Percentiles rank a stretch among this genome's conserved stretches.
Evolutionary conservation across 2,888 invertebrate species (phyloP).

Genomic region (Polyommatus iphigenia): DNA sequence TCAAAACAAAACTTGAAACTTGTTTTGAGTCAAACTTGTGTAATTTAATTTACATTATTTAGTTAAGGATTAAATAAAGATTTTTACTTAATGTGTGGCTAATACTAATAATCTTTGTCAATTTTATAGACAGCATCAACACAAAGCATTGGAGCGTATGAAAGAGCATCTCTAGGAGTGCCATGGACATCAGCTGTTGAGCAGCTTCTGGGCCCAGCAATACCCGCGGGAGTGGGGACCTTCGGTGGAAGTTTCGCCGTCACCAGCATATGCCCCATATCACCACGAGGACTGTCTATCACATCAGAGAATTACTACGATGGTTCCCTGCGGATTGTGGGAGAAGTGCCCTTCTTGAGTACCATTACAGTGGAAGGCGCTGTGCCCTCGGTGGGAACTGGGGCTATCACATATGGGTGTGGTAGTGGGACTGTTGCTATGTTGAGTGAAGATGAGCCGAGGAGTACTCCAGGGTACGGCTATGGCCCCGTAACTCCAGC

Average conservation of each 20-base stretch:
- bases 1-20: not conserved
- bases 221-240: constrained; percentile 10
- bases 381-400: constrained; percentile 46
- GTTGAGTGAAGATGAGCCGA: constrained; percentile 33
- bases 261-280: constrained; percentile 48
- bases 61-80: no score
- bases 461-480: not conserved
- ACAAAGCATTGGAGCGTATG: not conserved
- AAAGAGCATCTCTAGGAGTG: not conserved
- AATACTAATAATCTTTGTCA: not conserved
- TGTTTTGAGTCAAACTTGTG: no score
- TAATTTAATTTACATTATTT: no score
- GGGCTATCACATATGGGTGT: constrained; percentile 45
- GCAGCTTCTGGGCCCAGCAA: not conserved
- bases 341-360: constrained; percentile 42
- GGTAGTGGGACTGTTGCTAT: constrained; percentile 46
- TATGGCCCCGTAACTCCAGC: not conserved
- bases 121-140: constrained; percentile 6
- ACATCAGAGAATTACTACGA: constrained; percentile 52
- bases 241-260: constrained; percentile 39
- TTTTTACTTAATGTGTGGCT: not conserved
- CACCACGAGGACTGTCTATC: constrained; percentile 49
- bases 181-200: not conserved
- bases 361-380: constrained; percentile 47
- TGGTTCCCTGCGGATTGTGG: constrained; percentile 40